phyloP scores from a whole-genome alignment of 1,140 invertebrate genomes.

The Polypedilum vanderplanki region DNA sequence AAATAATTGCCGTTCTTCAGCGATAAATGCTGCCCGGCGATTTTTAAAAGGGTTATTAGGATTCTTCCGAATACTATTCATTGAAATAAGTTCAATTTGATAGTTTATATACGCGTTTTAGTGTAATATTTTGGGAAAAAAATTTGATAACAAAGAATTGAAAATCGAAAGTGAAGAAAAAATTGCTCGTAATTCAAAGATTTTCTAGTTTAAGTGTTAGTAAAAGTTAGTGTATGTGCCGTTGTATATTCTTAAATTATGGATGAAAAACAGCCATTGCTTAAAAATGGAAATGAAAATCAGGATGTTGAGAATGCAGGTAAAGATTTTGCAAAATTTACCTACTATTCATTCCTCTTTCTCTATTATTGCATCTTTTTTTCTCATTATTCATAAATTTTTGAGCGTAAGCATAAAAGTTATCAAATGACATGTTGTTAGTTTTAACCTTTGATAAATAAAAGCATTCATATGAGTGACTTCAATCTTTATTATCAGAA shows the following conservation, averaged over 20 bases:
- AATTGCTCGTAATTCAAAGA: neutral
- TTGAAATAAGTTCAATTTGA: no score
- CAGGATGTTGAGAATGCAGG: conserved; percentile 9
- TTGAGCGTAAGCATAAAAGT: neutral
- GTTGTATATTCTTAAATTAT: conserved; percentile 16
- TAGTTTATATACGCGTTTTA: no score
- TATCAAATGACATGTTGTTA: neutral
- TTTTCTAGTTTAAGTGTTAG: conserved; percentile 6
- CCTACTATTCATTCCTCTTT: neutral
- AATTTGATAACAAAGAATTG: no score
- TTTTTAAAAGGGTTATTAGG: no score
- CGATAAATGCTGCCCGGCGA: no score
- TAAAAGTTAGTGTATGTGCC: conserved; percentile 12
- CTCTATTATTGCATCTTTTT: neutral
- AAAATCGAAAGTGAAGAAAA: no score
- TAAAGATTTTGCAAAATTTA: neutral
- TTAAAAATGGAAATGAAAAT: neutral
- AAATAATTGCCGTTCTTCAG: no score
- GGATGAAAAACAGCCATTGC: conserved; percentile 24
- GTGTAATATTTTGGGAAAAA: no score
- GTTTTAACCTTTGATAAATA: neutral
- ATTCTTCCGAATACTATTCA: no score
- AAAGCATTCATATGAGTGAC: neutral
- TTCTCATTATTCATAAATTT: neutral
- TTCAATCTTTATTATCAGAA: neutral